Evolutionary conservation across 2,797 vertebrate genomes (phyloP).

Genomic region (Liasis olivaceus): DNA sequence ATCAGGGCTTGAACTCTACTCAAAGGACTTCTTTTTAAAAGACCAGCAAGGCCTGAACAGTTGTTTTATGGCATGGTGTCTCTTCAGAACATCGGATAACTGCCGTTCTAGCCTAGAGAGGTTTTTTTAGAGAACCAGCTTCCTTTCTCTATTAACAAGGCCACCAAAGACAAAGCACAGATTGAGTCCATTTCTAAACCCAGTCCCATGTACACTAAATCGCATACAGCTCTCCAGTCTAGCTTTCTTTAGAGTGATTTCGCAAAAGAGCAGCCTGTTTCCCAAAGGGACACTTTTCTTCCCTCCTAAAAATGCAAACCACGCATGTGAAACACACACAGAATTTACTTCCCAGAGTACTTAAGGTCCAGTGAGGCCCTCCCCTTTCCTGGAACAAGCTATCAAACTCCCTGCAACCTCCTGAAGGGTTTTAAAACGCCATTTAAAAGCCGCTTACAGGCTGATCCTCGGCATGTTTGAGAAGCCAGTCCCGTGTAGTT

Average conservation of each 20-base stretch:
- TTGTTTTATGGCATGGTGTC: background rate
- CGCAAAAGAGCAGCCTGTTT: fast-evolving
- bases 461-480: background rate
- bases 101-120: background rate
- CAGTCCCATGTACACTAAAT: fast-evolving
- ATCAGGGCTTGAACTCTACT: too few relatives aligned
- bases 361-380: background rate
- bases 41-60: background rate
- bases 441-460: background rate
- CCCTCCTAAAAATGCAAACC: background rate
- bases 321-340: background rate
- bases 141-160: too few relatives aligned
- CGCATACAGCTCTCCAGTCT: background rate
- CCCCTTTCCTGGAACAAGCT: background rate
- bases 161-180: too few relatives aligned
- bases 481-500: background rate
- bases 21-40: too few relatives aligned
- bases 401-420: background rate
- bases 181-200: background rate
- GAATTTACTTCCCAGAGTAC: background rate
- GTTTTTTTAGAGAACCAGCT: background rate
- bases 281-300: background rate
- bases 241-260: background rate
- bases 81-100: background rate
- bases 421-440: background rate